Evolutionary conservation across 1,140 invertebrate genomes (phyloP).

Genomic region (Magallana ariakensis): DNA sequence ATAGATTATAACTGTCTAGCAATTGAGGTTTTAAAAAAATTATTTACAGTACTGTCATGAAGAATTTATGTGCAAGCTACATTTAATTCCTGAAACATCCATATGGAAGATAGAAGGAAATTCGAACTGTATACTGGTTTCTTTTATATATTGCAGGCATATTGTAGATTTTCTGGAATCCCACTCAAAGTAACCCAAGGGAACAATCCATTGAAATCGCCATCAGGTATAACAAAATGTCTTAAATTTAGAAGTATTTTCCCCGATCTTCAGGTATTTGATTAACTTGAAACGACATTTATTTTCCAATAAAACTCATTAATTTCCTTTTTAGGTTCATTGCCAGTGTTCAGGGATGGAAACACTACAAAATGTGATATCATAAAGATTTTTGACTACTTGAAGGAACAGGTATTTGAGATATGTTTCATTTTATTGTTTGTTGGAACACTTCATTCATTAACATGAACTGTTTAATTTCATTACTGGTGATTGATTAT

Average conservation of each 20-base stretch:
- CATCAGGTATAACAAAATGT: conserved; percentile 80
- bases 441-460: no score
- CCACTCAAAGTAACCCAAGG: conserved; percentile 85
- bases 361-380: conserved; percentile 82
- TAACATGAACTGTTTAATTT: no score
- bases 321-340: conserved; percentile 71
- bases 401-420: conserved; percentile 81
- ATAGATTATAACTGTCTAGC: conserved; percentile 82
- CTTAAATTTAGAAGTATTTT: neutral
- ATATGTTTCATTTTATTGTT: neutral
- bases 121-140: neutral
- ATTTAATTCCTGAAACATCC: no score
- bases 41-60: neutral
- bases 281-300: no score
- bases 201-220: conserved; percentile 86
- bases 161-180: conserved; percentile 87
- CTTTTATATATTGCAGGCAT: conserved; percentile 81
- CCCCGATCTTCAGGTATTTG: no score
- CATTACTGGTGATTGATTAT: no score
- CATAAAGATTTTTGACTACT: conserved; percentile 85
- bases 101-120: neutral
- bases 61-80: no score
- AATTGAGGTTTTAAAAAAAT: neutral
- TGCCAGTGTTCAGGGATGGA: conserved; percentile 86
- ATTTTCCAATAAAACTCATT: no score